Percentiles rank a stretch among this genome's conserved stretches.
Conservation (phyloP, 2,888 invertebrate species). For the Campoplex capitator region DNA sequence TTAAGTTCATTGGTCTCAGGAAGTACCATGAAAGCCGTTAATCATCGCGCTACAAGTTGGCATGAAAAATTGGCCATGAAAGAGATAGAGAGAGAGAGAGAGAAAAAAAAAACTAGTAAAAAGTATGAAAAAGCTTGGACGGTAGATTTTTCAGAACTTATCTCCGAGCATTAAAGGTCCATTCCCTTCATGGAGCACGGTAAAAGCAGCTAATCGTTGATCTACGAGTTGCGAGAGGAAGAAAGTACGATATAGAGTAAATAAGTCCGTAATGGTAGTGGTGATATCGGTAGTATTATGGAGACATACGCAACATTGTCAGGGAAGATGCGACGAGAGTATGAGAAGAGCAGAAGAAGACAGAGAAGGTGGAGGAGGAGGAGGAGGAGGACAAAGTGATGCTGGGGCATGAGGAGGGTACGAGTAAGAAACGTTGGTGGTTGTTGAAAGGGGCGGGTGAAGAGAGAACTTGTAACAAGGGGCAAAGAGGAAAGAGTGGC, state of each 20-base stretch:
- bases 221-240: conserved; percentile 1
- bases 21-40: not conserved
- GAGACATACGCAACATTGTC: conserved; percentile 11
- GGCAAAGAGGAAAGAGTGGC: conserved; percentile 18
- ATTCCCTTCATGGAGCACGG: not conserved
- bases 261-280: conserved; percentile 24
- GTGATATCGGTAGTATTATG: conserved; percentile 45
- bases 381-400: conserved; percentile 50
- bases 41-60: not conserved
- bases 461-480: conserved; percentile 24
- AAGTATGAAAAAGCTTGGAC: not conserved
- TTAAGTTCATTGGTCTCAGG: not conserved
- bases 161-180: not conserved
- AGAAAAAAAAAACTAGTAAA: not conserved
- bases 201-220: not conserved
- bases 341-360: conserved; percentile 22
- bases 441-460: conserved; percentile 34
- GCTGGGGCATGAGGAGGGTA: conserved; percentile 16
- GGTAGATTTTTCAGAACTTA: not conserved
- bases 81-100: too few relatives aligned
- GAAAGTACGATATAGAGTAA: conserved; percentile 21
- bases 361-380: conserved; percentile 58
- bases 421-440: conserved; percentile 27
- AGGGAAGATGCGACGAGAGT: not conserved
- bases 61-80: not conserved